Conservation (phyloP, 2,888 invertebrate species). For the Epinotia bilunana region DNA sequence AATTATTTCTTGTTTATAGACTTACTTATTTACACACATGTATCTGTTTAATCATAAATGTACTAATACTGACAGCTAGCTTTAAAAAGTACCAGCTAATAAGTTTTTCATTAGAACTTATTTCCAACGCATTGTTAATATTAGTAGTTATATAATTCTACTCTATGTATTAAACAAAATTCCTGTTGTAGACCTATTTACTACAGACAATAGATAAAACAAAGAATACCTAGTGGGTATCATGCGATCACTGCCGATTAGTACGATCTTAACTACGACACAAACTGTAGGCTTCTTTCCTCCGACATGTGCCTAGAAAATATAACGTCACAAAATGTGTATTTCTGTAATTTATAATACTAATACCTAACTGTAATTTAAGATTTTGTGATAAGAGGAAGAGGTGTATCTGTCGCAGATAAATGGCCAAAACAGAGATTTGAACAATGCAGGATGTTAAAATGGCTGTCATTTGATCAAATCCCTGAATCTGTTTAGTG, state of each 20-base stretch:
- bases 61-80: neutral
- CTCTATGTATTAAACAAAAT: neutral
- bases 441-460: too few relatives aligned
- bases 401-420: too few relatives aligned
- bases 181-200: neutral
- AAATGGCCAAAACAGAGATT: too few relatives aligned
- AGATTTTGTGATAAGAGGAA: constrained; percentile 13
- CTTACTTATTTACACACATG: neutral
- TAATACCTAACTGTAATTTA: constrained; percentile 5
- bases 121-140: too few relatives aligned
- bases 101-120: too few relatives aligned
- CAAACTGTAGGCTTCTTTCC: constrained; percentile 19
- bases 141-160: neutral
- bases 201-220: constrained; percentile 1
- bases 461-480: too few relatives aligned
- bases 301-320: constrained; percentile 30
- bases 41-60: constrained; percentile 4
- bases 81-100: too few relatives aligned
- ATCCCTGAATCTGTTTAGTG: too few relatives aligned
- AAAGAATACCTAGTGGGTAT: neutral
- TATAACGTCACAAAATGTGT: constrained; percentile 18
- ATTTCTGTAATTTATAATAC: constrained; percentile 14
- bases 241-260: constrained; percentile 30
- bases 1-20: neutral
- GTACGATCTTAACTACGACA: constrained; percentile 3